A percentile compares a stretch with the other conserved stretches of the same genome.
phyloP scores from a whole-genome alignment of 2,888 invertebrate species.

The Pheosia gnoma region DNA sequence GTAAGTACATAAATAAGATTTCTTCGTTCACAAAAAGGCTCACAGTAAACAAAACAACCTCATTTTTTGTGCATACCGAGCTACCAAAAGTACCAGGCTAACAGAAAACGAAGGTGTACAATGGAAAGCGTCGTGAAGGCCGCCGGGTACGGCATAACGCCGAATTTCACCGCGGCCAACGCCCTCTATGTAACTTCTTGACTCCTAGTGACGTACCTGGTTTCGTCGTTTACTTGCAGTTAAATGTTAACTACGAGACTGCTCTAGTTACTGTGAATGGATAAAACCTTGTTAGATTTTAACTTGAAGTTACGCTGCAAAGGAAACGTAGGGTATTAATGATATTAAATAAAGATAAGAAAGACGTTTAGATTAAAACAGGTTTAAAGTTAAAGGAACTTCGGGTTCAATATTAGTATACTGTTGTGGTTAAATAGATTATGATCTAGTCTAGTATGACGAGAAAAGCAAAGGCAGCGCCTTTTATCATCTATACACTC shows the following conservation, averaged over 20 bases:
- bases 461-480: no score
- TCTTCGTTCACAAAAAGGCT: slow-evolving; percentile 11
- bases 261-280: not conserved
- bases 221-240: slow-evolving; percentile 31
- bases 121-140: slow-evolving; percentile 69
- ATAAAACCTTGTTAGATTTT: not conserved
- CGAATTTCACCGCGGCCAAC: slow-evolving; percentile 71
- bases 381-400: no score
- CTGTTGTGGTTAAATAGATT: no score
- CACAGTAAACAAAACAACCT: slow-evolving; percentile 30
- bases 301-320: no score
- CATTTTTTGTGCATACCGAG: slow-evolving; percentile 51
- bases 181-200: slow-evolving; percentile 48
- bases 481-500: no score
- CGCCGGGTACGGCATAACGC: slow-evolving; percentile 50
- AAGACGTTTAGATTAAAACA: no score
- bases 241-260: slow-evolving; percentile 24
- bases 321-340: no score
- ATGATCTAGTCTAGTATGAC: no score
- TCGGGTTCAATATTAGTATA: no score
- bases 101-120: slow-evolving; percentile 60
- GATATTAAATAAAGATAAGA: no score
- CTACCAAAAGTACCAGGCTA: slow-evolving; percentile 55
- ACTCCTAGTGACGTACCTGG: slow-evolving; percentile 46
- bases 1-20: no score